Percentiles rank a stretch among this genome's conserved stretches.
These are phyloP conservation scores for Gulo gulo DNA, from an alignment of 2,113 vertebrate species.

Conservation along the genomic window DNA sequence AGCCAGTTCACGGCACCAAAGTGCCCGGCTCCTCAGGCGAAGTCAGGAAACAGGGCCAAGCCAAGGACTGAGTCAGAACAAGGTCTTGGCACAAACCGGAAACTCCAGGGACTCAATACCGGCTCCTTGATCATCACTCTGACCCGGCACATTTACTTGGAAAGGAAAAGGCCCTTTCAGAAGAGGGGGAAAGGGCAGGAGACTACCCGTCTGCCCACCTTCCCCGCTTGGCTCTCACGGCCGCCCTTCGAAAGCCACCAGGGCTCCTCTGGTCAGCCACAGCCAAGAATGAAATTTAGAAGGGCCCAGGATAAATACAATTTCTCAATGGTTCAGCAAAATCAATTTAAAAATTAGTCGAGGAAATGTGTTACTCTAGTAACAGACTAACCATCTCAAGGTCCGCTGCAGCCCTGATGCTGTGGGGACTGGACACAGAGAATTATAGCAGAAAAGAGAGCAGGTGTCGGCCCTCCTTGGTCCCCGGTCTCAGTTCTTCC, in stretches of 20 bases:
- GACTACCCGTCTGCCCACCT: rapidly evolving
- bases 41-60: not conserved
- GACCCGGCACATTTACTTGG: not conserved
- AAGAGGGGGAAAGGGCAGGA: not conserved
- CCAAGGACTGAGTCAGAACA: not conserved
- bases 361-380: not conserved
- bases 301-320: not conserved
- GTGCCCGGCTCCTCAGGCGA: not conserved
- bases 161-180: not conserved
- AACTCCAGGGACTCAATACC: not conserved
- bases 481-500: rapidly evolving
- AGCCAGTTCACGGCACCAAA: not conserved
- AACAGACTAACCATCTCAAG: not conserved
- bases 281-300: not conserved
- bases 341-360: not conserved
- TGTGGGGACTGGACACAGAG: not conserved
- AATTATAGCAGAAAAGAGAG: rapidly evolving
- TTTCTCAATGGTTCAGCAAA: not conserved
- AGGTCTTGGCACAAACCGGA: not conserved
- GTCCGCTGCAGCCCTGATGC: not conserved
- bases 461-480: not conserved
- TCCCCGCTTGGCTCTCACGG: too few relatives aligned
- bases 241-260: not conserved
- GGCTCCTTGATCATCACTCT: too few relatives aligned
- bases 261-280: not conserved